These are phyloP conservation scores for Orthosia incerta DNA, from an alignment of 2,888 invertebrate species.

Conservation along the genomic window DNA sequence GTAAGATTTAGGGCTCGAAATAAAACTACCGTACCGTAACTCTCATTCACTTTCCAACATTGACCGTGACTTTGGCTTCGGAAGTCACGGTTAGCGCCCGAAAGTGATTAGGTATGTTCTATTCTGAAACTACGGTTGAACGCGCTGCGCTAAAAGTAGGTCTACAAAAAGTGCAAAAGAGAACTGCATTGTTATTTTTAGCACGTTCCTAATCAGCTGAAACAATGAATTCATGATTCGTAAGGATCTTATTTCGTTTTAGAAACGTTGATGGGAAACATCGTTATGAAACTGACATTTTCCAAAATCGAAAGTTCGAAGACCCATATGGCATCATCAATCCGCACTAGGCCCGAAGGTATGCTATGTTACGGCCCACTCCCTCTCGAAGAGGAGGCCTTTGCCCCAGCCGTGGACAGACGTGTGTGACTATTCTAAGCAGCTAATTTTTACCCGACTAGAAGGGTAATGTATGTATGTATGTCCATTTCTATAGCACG, in stretches of 20 bases:
- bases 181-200: constrained; percentile 23
- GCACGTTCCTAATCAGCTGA: constrained; percentile 19
- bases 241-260: constrained; percentile 24
- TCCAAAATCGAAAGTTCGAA: not conserved
- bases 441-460: not conserved
- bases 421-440: constrained; percentile 4
- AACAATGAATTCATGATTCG: constrained; percentile 25
- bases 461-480: too few species aligned
- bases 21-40: constrained; percentile 21
- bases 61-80: constrained; percentile 51
- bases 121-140: constrained; percentile 47
- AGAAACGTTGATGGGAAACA: not conserved
- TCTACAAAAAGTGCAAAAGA: constrained; percentile 38
- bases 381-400: not conserved
- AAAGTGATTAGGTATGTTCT: constrained; percentile 43
- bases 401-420: not conserved
- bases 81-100: constrained; percentile 45
- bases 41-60: constrained; percentile 54
- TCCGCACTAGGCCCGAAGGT: not conserved
- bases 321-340: not conserved
- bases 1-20: constrained; percentile 20
- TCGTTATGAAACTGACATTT: not conserved
- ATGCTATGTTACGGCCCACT: not conserved
- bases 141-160: constrained; percentile 46
- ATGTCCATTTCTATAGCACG: too few species aligned